Conservation (phyloP, 2,113 vertebrate genomes). For the Pteropus alecto region DNA sequence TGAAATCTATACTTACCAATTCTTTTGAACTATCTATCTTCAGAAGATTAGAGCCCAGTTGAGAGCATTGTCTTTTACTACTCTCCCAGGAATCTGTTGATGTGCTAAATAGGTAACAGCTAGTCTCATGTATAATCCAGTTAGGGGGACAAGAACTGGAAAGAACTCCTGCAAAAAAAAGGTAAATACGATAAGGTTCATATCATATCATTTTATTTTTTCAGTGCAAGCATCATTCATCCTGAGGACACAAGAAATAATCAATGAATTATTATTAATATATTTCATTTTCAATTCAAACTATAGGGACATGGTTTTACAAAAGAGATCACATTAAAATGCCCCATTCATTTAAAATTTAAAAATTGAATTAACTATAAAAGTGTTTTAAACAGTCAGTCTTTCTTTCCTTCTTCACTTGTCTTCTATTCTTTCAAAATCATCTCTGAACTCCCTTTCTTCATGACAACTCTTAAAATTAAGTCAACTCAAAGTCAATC, state of each 20-base stretch:
- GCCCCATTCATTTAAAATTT: not conserved
- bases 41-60: constrained; percentile 44
- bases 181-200: not conserved
- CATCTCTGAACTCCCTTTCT: not conserved
- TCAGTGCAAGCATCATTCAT: not conserved
- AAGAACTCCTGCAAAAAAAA: constrained; percentile 28
- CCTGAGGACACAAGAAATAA: not conserved
- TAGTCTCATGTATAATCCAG: constrained; percentile 38
- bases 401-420: not conserved
- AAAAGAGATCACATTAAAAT: not conserved
- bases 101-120: constrained; percentile 52
- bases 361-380: not conserved
- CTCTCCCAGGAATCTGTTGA: constrained; percentile 4
- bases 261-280: not conserved
- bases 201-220: not conserved
- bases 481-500: not conserved
- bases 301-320: not conserved
- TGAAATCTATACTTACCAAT: constrained; percentile 46
- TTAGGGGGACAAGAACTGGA: not conserved
- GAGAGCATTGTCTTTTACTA: constrained; percentile 50
- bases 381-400: not conserved
- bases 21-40: constrained; percentile 64
- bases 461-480: not conserved
- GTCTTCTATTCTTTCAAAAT: not conserved
- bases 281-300: not conserved